Conservation (phyloP, 2,113 vertebrate genomes). For the Macrotus californicus region DNA sequence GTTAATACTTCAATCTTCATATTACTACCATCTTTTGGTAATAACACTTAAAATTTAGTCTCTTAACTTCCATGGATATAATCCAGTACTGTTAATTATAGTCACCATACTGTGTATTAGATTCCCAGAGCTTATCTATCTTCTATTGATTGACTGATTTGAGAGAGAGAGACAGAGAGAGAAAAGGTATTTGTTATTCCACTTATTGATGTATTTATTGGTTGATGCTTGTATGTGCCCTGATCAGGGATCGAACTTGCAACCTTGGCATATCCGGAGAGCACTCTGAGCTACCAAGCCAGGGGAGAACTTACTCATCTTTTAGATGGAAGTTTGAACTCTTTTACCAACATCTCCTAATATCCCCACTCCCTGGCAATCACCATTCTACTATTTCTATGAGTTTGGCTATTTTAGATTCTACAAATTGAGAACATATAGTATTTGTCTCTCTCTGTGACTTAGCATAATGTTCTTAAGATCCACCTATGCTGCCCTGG, state of each 20-base stretch:
- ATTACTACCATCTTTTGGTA: neutral
- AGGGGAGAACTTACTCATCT: neutral
- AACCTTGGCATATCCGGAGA: too few relatives aligned
- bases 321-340: neutral
- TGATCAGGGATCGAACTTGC: too few relatives aligned
- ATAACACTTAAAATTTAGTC: neutral
- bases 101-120: neutral
- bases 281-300: too few relatives aligned
- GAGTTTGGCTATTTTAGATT: slow-evolving; percentile 9
- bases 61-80: neutral
- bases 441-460: neutral
- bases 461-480: neutral
- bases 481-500: neutral
- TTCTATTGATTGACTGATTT: too few relatives aligned
- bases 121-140: neutral
- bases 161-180: too few relatives aligned
- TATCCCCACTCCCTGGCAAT: neutral
- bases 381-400: neutral
- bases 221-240: too few relatives aligned
- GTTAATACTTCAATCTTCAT: neutral
- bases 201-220: too few relatives aligned
- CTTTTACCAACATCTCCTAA: neutral
- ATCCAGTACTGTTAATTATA: neutral
- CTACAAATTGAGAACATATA: neutral
- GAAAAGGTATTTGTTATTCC: too few relatives aligned